Evolutionary conservation across 2,113 vertebrate genomes (phyloP), one percentile per base, ranked within the genome.

Genomic region (Tragelaphus buxtoni): DNA sequence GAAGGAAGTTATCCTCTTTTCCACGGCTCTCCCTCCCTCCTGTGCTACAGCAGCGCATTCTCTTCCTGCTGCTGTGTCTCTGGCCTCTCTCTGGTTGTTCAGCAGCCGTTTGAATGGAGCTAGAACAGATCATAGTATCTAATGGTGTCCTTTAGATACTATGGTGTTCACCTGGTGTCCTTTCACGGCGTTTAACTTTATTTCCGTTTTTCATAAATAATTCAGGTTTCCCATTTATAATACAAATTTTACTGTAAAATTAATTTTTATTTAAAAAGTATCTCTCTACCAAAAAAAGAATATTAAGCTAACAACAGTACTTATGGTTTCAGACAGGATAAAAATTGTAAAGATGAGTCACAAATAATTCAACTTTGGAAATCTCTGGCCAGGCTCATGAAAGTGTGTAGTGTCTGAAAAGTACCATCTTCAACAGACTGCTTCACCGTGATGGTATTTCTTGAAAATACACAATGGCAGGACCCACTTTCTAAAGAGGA

Each of bases 351-450:
- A 58, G 26, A 14, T 86, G 55, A 85, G 55, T 56, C 20, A 56
- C 10, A 30, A 17, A 60, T 45, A 63, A 82, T 11, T 45, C 18
- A 65, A 3, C 4, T 42, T 35, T 20, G 13, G 17, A 24, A 53
- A 32, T 20, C 30, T 24, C 4, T 6, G 28, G 32, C 11, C 1
- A 35, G 5, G 24, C 35, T 26, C 35, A 9, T 6, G 13, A 9
- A n/a, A 0, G 0, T 24, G 42, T 7, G 2, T 4, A 30, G 2
- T 22, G 42, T 30, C 16, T 30, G 12, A 30, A 22, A 32, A 11
- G 5, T 0, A 42, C 94, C 3, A 16, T 56, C 28, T 35, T 0
- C 5, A 22, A 9, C 45, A 60, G 28, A 1, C 8, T 14, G 30
- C 18, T 45, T 1, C 16, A 12, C 32, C 3, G 60, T 16, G n/a